Percentiles rank a stretch among this genome's conserved stretches.
Evolutionary conservation across 1,140 invertebrate genomes (phyloP).

Genomic region (Tachypleus tridentatus): DNA sequence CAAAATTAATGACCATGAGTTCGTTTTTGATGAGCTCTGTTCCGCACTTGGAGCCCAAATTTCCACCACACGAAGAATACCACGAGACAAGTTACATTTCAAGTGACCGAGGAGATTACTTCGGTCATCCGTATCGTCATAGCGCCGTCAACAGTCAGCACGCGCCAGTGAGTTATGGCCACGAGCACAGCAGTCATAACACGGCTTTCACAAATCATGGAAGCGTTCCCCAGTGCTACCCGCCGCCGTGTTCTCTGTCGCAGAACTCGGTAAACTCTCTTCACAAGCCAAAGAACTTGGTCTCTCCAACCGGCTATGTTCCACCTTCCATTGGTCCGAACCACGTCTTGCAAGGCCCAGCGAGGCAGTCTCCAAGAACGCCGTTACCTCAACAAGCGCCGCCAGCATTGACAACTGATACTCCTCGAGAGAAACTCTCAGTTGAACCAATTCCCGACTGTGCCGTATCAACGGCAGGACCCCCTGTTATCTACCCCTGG

Average conservation of each 20-base stretch:
- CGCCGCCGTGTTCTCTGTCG: slow-evolving; percentile 1
- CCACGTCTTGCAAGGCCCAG: neutral
- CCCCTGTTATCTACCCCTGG: slow-evolving; percentile 92
- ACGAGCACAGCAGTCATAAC: slow-evolving; percentile 6
- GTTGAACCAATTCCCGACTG: slow-evolving; percentile 19
- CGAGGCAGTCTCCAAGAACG: neutral
- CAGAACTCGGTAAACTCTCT: slow-evolving; percentile 9
- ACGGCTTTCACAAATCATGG: slow-evolving; percentile 9
- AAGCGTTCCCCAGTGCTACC: slow-evolving; percentile 10
- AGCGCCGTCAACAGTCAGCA: slow-evolving; percentile 7
- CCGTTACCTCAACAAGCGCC: slow-evolving; percentile 7
- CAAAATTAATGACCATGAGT: slow-evolving; percentile 61
- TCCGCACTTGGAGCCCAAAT: slow-evolving; percentile 60
- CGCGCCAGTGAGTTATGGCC: slow-evolving; percentile 10
- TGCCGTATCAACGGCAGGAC: slow-evolving; percentile 42
- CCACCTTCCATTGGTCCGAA: slow-evolving; percentile 10
- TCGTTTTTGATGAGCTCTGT: slow-evolving; percentile 74
- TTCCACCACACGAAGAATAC: slow-evolving; percentile 75
- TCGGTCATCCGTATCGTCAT: slow-evolving; percentile 13
- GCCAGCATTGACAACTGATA: slow-evolving; percentile 4
- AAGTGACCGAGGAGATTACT: slow-evolving; percentile 29
- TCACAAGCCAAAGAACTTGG: slow-evolving; percentile 6
- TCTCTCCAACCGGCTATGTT: slow-evolving; percentile 12
- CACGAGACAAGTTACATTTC: slow-evolving; percentile 70
- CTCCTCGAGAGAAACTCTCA: neutral